These are phyloP conservation scores for Oreortyx pictus DNA, from an alignment of 2,797 vertebrate species.

Conservation along the genomic window DNA sequence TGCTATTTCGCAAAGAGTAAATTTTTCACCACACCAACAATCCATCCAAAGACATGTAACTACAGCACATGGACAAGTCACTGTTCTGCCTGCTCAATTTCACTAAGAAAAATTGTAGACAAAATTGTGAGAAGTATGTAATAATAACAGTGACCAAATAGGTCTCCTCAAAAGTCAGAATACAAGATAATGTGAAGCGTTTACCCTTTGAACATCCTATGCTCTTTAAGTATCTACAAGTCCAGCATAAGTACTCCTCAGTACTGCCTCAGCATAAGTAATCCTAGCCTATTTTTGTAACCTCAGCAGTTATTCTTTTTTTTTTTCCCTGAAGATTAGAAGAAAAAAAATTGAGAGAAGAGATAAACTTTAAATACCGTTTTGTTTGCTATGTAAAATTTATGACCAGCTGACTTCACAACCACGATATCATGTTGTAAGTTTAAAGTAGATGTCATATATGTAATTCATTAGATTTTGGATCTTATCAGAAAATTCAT, in stretches of 20 bases:
- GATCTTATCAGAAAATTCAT: background rate
- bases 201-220: background rate
- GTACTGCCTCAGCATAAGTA: background rate
- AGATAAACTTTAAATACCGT: background rate
- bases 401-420: background rate
- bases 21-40: background rate
- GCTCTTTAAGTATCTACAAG: background rate
- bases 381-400: background rate
- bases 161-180: background rate
- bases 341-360: no score
- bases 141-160: background rate
- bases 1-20: slow-evolving; percentile 11
- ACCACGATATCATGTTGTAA: background rate
- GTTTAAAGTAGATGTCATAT: background rate
- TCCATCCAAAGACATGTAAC: background rate
- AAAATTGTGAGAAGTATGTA: background rate
- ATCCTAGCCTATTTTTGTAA: background rate
- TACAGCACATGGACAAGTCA: background rate
- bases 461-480: background rate
- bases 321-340: fast-evolving
- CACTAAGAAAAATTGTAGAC: background rate
- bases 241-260: background rate
- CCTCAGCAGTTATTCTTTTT: background rate
- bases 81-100: background rate
- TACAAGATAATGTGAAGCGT: background rate